These are phyloP conservation scores for Semnornis frantzii DNA, from an alignment of 2,113 vertebrate genomes.

Conservation along the genomic window DNA sequence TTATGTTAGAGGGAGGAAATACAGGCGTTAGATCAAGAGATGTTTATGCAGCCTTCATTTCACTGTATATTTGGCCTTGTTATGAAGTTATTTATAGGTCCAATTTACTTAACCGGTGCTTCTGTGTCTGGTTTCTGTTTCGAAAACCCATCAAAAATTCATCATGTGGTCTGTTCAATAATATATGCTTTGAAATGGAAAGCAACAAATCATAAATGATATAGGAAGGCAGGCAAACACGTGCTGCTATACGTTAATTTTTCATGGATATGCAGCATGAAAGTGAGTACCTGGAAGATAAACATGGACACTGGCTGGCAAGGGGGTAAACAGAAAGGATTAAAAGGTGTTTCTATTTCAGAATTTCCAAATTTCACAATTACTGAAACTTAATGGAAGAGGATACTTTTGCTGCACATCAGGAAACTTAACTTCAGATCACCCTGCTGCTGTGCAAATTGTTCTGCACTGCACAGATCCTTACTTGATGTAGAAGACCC, in stretches of 20 bases:
- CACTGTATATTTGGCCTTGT: constrained; percentile 32
- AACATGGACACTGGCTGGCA: neutral
- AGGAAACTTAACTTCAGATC: neutral
- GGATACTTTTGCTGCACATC: neutral
- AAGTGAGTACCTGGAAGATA: neutral
- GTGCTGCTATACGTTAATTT: constrained; percentile 27
- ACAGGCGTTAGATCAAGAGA: neutral
- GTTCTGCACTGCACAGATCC: neutral
- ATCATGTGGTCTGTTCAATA: constrained; percentile 51
- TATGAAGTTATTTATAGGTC: constrained; percentile 38
- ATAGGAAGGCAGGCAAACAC: constrained; percentile 8
- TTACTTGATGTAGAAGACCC: neutral
- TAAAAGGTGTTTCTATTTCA: neutral
- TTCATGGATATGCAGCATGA: constrained; percentile 19
- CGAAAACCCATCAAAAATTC: constrained; percentile 49
- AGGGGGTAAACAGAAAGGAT: neutral
- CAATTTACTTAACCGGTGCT: constrained; percentile 47
- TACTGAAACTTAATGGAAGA: neutral
- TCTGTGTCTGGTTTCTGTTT: constrained; percentile 35
- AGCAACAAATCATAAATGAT: constrained; percentile 26
- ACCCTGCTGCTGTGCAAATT: neutral
- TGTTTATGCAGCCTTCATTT: constrained; percentile 34
- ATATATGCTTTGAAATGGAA: constrained; percentile 62
- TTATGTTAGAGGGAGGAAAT: neutral
- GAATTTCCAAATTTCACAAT: neutral